Percentiles rank a stretch among this genome's conserved stretches.
Evolutionary conservation across 2,888 invertebrate species (phyloP).

Genomic region (Pseudoips prasinana): DNA sequence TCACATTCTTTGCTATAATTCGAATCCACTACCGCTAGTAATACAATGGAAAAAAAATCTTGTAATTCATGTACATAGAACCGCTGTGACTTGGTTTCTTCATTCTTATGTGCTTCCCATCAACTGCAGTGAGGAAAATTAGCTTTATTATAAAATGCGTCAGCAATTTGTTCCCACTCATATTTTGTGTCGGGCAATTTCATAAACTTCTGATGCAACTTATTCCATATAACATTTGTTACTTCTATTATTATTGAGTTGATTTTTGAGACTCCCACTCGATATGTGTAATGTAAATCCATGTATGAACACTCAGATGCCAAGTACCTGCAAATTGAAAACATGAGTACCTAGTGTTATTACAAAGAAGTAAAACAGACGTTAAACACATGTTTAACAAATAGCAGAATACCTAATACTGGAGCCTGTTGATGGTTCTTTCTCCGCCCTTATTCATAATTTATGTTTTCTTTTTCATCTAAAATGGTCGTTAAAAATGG

Average conservation of each 20-base stretch:
- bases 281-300: background rate
- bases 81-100: conserved; percentile 2
- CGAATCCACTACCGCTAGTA: conserved; percentile 16
- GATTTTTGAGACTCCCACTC: background rate
- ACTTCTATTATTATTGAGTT: background rate
- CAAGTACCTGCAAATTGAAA: conserved; percentile 3
- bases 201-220: conserved; percentile 1
- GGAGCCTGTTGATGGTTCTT: too few species aligned
- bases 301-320: background rate
- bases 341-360: too few species aligned
- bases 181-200: conserved; percentile 2
- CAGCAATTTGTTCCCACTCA: conserved; percentile 1
- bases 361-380: too few species aligned
- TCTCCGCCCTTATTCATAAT: conserved; percentile 2
- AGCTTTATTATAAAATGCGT: conserved; percentile 1
- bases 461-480: background rate
- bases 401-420: too few species aligned
- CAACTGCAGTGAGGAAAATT: conserved; percentile 1
- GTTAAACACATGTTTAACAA: too few species aligned
- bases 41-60: conserved; percentile 11
- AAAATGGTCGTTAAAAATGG: conserved; percentile 6
- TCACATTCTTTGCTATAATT: conserved; percentile 26
- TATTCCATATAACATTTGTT: background rate
- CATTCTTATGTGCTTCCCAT: background rate
- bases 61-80: conserved; percentile 14